A percentile compares a stretch with the other conserved stretches of the same genome.
phyloP scores from a whole-genome alignment of 2,797 vertebrate genomes.

The Hirundo rustica region DNA sequence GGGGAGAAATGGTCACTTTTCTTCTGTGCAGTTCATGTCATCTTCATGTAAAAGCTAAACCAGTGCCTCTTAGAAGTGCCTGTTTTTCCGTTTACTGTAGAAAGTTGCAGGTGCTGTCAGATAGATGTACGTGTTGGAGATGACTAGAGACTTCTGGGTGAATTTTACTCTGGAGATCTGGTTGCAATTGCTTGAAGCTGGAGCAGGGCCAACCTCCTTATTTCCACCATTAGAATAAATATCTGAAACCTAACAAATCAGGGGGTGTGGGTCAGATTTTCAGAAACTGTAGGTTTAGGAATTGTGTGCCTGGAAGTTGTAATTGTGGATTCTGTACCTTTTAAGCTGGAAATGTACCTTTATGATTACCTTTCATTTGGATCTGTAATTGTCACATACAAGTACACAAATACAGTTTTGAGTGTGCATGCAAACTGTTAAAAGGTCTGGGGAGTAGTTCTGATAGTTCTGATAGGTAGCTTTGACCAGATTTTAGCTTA shows the following conservation, averaged over 20 bases:
- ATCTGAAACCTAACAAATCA: background rate
- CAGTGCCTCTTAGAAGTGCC: background rate
- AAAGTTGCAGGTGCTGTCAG: rapidly evolving
- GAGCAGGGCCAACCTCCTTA: background rate
- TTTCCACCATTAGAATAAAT: background rate
- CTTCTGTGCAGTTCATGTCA: background rate
- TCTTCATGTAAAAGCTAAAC: background rate
- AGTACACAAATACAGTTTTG: background rate
- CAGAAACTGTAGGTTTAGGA: background rate
- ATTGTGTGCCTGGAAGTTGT: background rate
- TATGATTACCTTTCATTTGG: background rate
- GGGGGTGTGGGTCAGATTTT: background rate
- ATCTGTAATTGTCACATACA: background rate
- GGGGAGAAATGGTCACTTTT: background rate
- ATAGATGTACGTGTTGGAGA: rapidly evolving
- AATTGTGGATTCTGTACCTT: background rate
- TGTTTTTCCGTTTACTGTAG: background rate
- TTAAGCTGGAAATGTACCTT: background rate
- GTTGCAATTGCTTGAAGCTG: background rate
- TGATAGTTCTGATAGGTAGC: background rate
- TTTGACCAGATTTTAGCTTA: background rate
- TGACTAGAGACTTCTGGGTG: background rate
- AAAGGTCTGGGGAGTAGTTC: background rate
- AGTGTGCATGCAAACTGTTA: background rate
- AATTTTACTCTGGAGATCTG: background rate